A percentile compares a stretch with the other conserved stretches of the same genome.
phyloP scores from a whole-genome alignment of 2,113 vertebrate genomes.

The Corythoichthys intestinalis region DNA sequence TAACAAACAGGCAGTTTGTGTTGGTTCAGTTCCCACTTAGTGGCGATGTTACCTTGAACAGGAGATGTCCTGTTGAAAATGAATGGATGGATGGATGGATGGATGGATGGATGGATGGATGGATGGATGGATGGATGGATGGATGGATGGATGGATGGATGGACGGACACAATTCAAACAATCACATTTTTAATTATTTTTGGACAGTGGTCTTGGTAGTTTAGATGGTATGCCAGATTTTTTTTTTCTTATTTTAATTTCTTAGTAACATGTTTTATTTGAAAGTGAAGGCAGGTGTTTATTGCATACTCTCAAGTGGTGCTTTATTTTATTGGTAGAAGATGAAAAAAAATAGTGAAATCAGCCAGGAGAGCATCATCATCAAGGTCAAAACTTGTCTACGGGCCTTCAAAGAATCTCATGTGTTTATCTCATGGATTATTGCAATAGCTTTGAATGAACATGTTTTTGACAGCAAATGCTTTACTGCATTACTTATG shows the following conservation, averaged over 20 bases:
- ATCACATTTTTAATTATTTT: no score
- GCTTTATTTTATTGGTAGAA: neutral
- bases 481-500: slow-evolving; percentile 14
- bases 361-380: slow-evolving; percentile 4
- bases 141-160: no score
- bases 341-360: slow-evolving; percentile 13
- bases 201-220: no score
- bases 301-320: neutral
- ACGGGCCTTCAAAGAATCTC: slow-evolving; percentile 4
- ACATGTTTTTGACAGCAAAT: slow-evolving; percentile 15
- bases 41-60: no score
- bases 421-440: slow-evolving; percentile 20
- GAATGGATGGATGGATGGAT: no score
- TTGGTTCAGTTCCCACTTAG: no score
- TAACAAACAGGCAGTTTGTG: no score
- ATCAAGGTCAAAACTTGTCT: slow-evolving; percentile 6
- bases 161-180: no score
- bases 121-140: no score
- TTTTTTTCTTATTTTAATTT: slow-evolving; percentile 8
- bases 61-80: no score
- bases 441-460: slow-evolving; percentile 1
- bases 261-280: slow-evolving; percentile 5
- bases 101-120: no score
- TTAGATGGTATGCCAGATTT: neutral
- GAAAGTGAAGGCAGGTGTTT: neutral